phyloP scores from a whole-genome alignment of 92 coral and sea anemone species.

The Galaxea fascicularis region DNA sequence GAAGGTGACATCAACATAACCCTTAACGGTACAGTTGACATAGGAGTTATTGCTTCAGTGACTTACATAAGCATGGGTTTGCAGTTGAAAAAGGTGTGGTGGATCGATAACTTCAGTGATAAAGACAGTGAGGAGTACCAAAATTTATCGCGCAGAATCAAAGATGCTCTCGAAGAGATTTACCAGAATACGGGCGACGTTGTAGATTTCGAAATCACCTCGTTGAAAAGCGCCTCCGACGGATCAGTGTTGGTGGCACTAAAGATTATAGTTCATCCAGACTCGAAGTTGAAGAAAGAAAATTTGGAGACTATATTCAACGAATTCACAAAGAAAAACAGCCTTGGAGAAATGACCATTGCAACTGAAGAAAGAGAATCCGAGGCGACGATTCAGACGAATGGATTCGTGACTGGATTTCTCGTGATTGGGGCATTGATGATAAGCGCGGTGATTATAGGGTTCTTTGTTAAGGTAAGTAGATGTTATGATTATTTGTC shows the following conservation, averaged over 20 bases:
- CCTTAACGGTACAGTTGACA: slow-evolving; percentile 17
- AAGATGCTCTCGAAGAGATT: slow-evolving; percentile 13
- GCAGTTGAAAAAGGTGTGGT: background rate
- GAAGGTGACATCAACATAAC: background rate
- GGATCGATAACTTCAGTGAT: background rate
- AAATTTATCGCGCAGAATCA: background rate
- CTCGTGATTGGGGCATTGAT: slow-evolving; percentile 19
- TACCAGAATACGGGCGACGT: slow-evolving; percentile 3
- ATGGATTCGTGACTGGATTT: background rate
- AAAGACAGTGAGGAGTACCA: background rate
- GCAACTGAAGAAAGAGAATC: background rate
- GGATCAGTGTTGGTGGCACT: slow-evolving; percentile 10
- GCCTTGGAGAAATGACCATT: background rate
- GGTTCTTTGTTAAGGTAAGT: slow-evolving; percentile 18
- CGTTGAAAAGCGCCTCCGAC: background rate
- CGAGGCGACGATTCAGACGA: background rate
- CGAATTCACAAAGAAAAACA: background rate
- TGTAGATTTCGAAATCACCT: background rate
- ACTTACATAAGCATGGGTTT: slow-evolving; percentile 12
- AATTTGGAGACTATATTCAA: background rate
- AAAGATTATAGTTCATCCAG: background rate
- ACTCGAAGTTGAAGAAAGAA: background rate
- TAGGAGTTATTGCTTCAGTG: background rate
- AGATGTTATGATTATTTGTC: background rate
- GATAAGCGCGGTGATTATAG: background rate